A percentile compares a stretch with the other conserved stretches of the same genome.
Evolutionary conservation across 2,888 invertebrate genomes (phyloP).

Genomic region (Trachelus iudaicus): DNA sequence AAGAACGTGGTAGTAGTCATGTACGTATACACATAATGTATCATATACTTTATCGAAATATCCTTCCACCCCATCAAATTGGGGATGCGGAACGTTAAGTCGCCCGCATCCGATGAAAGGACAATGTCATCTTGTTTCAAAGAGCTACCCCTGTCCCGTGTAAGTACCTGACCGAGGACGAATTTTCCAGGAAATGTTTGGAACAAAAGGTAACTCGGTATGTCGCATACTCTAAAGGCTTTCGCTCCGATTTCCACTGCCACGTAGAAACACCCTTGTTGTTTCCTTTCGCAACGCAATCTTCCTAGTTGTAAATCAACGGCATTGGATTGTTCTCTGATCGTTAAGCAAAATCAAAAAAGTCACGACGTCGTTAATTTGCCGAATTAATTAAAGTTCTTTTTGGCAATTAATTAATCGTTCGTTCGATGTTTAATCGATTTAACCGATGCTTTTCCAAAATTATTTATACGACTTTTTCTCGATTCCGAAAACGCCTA

Average conservation of each 20-base stretch:
- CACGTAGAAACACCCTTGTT: not conserved
- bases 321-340: not conserved
- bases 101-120: not conserved
- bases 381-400: not conserved
- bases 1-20: not conserved
- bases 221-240: too few relatives aligned
- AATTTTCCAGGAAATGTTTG: not conserved
- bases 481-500: too few relatives aligned
- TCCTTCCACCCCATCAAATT: not conserved
- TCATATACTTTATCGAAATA: not conserved
- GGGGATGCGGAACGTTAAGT: not conserved
- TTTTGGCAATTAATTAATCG: too few relatives aligned
- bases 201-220: too few relatives aligned
- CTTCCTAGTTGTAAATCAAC: not conserved
- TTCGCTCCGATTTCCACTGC: not conserved
- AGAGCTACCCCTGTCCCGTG: not conserved
- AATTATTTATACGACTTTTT: too few relatives aligned
- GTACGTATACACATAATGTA: not conserved
- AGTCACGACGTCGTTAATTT: not conserved
- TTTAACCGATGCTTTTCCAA: too few relatives aligned
- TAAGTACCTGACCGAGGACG: not conserved
- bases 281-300: too few relatives aligned
- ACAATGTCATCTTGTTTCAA: not conserved
- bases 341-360: not conserved
- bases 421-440: not conserved